Evolutionary conservation across 2,113 vertebrate genomes (phyloP), one percentile per base, ranked within the genome.

Genomic region (Anarrhichthys ocellatus): DNA sequence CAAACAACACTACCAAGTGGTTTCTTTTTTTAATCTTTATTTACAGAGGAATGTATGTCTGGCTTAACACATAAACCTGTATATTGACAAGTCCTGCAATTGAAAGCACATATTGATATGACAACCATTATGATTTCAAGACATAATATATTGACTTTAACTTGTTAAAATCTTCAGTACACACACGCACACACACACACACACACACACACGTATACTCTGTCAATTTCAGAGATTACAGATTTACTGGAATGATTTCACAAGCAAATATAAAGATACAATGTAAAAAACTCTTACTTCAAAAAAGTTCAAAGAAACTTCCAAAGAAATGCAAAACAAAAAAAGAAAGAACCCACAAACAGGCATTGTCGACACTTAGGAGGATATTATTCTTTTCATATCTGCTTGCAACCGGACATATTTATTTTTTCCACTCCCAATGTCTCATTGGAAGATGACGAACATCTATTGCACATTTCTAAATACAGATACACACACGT

Each of bases 231-330:
- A 61, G 59, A 61, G 59, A 29, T 90, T 94, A 95, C 91, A 93
- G 91, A 94, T 89, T 92, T 89, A 95, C 94, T 94, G 94, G 94
- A 96, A 95, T 95, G 94, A 94, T 94, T 93, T 95, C 94, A 96
- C 95, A 82, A 95, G 94, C 91, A 95, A 95, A 94, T 95, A 93
- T 92, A 95, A 96, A 96, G 94, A 92, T 94, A 96, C 94, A 92
- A 96, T 94, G 94, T 96, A 96, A 94, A 96, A 96, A 95, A 95
- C 88, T 89, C 83, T 92, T 92, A 95, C 93, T 91, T 89, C 87
- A 91, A 94, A 94, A 94, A 94, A 83, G 46, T 89, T 65, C 40
- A 94, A 95, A 91, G 82, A 82, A 92, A 93, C 78, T 84, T 91
- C 52, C 76, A 94, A 94, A 94, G 62, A 90, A 94, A 93, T 84